Percentiles rank a stretch among this genome's conserved stretches.
These are phyloP conservation scores for Nettapus auritus DNA, from an alignment of 2,113 vertebrate genomes.

Conservation along the genomic window DNA sequence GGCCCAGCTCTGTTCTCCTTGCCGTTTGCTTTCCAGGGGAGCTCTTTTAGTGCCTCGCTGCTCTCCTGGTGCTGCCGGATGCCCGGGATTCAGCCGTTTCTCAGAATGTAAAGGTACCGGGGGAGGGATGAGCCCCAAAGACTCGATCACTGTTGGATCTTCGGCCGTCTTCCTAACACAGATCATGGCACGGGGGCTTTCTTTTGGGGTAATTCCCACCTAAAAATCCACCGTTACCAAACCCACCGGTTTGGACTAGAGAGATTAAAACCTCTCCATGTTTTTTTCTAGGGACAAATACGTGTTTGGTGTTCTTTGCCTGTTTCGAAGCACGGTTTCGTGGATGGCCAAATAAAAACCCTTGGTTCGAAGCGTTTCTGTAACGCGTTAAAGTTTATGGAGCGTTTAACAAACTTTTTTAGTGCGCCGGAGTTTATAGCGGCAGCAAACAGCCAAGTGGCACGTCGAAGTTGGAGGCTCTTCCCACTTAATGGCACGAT, in stretches of 20 bases:
- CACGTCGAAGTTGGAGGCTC: slow-evolving; percentile 26
- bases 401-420: slow-evolving; percentile 72
- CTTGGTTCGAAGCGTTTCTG: slow-evolving; percentile 22
- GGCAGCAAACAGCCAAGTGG: slow-evolving; percentile 29
- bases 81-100: background rate
- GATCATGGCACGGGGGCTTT: accelerated
- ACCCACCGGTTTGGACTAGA: background rate
- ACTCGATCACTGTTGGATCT: background rate
- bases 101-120: background rate
- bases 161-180: background rate
- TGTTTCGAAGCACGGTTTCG: background rate
- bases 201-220: background rate
- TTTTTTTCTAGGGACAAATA: background rate
- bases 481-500: background rate
- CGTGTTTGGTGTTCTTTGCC: background rate
- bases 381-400: slow-evolving; percentile 64
- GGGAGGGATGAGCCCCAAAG: background rate
- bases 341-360: slow-evolving; percentile 31
- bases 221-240: background rate
- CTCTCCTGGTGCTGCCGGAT: background rate
- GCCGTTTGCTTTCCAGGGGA: background rate
- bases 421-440: slow-evolving; percentile 16
- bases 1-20: background rate
- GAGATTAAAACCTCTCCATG: background rate
- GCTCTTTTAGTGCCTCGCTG: background rate